Evolutionary conservation across 2,797 vertebrate genomes (phyloP).

Genomic region (Clarias pachynema): DNA sequence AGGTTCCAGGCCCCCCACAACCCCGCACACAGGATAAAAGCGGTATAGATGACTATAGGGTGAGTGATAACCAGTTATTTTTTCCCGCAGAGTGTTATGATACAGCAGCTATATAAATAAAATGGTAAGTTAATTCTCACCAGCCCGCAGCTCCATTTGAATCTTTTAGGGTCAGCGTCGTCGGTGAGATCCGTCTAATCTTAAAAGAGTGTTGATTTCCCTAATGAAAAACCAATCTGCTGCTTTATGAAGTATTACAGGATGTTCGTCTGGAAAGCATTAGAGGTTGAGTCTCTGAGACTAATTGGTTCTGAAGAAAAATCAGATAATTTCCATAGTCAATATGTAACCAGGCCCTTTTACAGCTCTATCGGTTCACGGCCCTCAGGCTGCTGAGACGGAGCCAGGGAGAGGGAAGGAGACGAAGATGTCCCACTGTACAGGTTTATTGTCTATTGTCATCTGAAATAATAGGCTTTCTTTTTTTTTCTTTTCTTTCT

Average conservation of each 20-base stretch:
- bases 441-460: slow-evolving; percentile 19
- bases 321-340: slow-evolving; percentile 58
- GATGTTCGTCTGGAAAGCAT: slow-evolving; percentile 33
- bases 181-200: slow-evolving; percentile 27
- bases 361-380: slow-evolving; percentile 2
- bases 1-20: no score
- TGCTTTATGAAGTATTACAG: slow-evolving; percentile 42
- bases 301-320: slow-evolving; percentile 61
- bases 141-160: slow-evolving; percentile 1
- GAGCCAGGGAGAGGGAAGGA: slow-evolving; percentile 4
- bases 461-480: neutral
- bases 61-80: neutral
- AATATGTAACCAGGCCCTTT: slow-evolving; percentile 55
- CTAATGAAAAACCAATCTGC: slow-evolving; percentile 47
- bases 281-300: slow-evolving; percentile 44
- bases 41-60: no score
- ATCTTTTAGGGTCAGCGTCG: slow-evolving; percentile 16
- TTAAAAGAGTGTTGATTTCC: slow-evolving; percentile 39
- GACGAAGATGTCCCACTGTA: slow-evolving; percentile 17
- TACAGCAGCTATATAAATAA: neutral
- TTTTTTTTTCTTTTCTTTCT: neutral
- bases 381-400: slow-evolving; percentile 23
- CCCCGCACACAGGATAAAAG: no score
- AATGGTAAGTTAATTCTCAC: slow-evolving; percentile 4
- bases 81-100: neutral